Evolutionary conservation across 2,113 vertebrate species (phyloP).

Genomic region (Campylomormyrus numenius): DNA sequence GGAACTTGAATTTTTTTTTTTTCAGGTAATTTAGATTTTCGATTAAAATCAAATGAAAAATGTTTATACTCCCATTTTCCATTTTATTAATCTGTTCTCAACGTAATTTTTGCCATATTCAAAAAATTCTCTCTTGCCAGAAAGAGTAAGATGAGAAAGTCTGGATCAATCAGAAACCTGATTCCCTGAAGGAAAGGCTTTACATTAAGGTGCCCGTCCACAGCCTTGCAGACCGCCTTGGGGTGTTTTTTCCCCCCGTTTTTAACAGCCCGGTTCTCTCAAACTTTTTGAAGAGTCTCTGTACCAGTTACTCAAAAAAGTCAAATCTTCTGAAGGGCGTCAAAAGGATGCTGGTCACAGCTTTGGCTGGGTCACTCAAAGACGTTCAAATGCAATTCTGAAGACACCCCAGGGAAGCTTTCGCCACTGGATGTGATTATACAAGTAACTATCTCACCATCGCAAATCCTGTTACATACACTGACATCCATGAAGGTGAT

Average conservation of each 20-base stretch:
- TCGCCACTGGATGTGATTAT: not conserved
- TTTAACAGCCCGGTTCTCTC: not conserved
- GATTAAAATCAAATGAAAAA: not conserved
- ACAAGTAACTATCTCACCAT: not conserved
- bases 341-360: not conserved
- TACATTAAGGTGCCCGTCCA: not conserved
- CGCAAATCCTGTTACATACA: not conserved
- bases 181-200: not conserved
- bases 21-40: not conserved
- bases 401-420: not conserved
- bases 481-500: not conserved
- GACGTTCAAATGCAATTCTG: not conserved
- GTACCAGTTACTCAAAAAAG: not conserved
- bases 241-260: not conserved
- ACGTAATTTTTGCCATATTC: not conserved
- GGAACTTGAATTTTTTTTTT: not conserved
- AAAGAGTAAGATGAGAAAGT: not conserved
- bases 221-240: not conserved
- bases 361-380: not conserved
- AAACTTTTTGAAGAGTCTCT: not conserved
- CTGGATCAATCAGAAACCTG: not conserved
- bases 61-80: not conserved
- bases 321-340: not conserved
- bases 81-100: not conserved
- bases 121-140: not conserved